Base-by-base conservation (phyloP, 2,113 vertebrate genomes). In the Forbesichthys papilliferus region DNA sequence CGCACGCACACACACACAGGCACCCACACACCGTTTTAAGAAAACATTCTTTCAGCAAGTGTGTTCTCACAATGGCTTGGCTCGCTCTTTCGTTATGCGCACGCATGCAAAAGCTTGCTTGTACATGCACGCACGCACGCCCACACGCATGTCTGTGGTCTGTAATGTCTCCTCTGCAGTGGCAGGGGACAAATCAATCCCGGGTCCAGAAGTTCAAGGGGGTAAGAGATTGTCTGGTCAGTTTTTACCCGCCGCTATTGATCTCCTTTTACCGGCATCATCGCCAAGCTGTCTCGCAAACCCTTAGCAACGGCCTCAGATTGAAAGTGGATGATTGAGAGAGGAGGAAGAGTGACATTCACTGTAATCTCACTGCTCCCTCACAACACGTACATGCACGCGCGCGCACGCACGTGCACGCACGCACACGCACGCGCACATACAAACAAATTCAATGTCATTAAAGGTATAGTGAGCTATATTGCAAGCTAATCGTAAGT, bases 231-330 rank as follows among this genome's bases (percentile, higher is more conserved):
- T 90, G 88, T 91, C 90, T 89, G 85, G 79, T 91, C 84, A 70
- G 79, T 89, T 86, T 87, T 86, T 86, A 83, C 86, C 87, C 77
- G 36, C 81, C 78, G 86, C 88, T 90, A 91, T 91, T 91, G 90
- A 91, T 91, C 86, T 87, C 84, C 86, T 91, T 91, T 91, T 90
- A 91, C 87, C 85, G 84, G 87, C 88, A 91, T 91, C 87, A 88
- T 88, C 81, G 85, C 87, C 86, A 77, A 86, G 81, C 81, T 90
- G 88, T 90, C 90, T 88, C 82, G 46, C 84, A 86, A 84, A 82
- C 5, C 81, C 77, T 77, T 34, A 27, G 67, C 74, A 81, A 86
- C 61, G 65, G 76, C 83, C 74, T 88, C 88, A 84, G 87, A 90
- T 91, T 90, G 88, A 86, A 89, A 90, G 86, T 75, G 84, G 85